Conservation (phyloP, 2,888 invertebrate genomes). For the Amphimallon solstitiale region DNA sequence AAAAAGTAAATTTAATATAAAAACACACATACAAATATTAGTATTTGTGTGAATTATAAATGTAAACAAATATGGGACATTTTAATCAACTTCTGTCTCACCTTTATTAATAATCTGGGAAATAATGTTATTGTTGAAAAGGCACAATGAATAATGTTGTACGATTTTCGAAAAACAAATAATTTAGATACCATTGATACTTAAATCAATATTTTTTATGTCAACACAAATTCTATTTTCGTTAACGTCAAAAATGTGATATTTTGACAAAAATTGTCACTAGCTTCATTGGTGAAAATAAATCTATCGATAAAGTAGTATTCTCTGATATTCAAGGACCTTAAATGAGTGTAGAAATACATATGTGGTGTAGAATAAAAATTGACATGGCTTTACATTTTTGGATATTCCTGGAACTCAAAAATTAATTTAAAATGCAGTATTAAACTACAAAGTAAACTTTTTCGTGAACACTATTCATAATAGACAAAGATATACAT, state of each 20-base stretch:
- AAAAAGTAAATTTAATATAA: slow-evolving; percentile 16
- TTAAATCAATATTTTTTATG: slow-evolving; percentile 44
- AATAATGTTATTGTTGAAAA: slow-evolving; percentile 53
- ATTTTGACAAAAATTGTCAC: slow-evolving; percentile 41
- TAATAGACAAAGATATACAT: too few species aligned
- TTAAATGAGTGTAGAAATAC: too few species aligned
- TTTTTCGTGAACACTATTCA: too few species aligned
- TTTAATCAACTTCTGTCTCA: slow-evolving; percentile 52
- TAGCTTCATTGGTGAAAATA: slow-evolving; percentile 23
- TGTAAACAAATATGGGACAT: slow-evolving; percentile 41
- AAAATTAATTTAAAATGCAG: too few species aligned
- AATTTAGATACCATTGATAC: slow-evolving; percentile 62
- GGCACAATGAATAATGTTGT: slow-evolving; percentile 57
- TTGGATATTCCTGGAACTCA: too few species aligned
- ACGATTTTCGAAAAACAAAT: slow-evolving; percentile 56
- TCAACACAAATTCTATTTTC: slow-evolving; percentile 43
- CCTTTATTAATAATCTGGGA: slow-evolving; percentile 59
- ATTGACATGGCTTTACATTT: too few species aligned
- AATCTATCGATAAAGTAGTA: slow-evolving; percentile 6
- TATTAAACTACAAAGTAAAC: too few species aligned
- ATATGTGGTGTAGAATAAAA: too few species aligned
- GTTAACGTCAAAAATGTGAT: slow-evolving; percentile 40
- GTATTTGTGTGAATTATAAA: slow-evolving; percentile 37
- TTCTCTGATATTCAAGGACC: too few species aligned
- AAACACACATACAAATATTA: slow-evolving; percentile 18